A percentile compares a stretch with the other conserved stretches of the same genome.
phyloP scores from a whole-genome alignment of 2,888 invertebrate species.

The Agonum fuliginosum region DNA sequence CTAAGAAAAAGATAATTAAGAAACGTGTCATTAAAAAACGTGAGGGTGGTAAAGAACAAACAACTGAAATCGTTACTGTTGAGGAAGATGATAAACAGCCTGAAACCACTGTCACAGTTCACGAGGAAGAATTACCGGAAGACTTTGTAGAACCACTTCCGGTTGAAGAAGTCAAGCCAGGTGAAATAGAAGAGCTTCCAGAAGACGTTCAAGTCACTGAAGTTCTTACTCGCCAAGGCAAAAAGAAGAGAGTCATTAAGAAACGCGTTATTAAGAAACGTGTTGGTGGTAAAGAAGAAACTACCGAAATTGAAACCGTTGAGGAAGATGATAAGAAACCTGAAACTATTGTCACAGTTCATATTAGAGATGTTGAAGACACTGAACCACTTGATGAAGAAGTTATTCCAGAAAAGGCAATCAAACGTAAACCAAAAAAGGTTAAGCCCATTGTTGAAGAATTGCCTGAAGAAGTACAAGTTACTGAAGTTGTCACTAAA shows the following conservation, averaged over 20 bases:
- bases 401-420: constrained; percentile 54
- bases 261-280: constrained; percentile 69
- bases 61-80: constrained; percentile 70
- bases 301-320: constrained; percentile 70
- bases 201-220: constrained; percentile 64
- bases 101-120: constrained; percentile 71
- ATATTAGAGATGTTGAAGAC: constrained; percentile 65
- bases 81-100: constrained; percentile 71
- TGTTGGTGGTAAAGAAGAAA: constrained; percentile 66
- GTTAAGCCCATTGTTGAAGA: constrained; percentile 58
- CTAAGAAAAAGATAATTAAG: constrained; percentile 66
- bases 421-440: constrained; percentile 28
- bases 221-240: constrained; percentile 63
- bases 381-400: constrained; percentile 61
- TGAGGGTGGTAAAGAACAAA: constrained; percentile 68
- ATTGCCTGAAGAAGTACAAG: constrained; percentile 63
- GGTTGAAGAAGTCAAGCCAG: constrained; percentile 61
- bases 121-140: constrained; percentile 68
- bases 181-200: constrained; percentile 64
- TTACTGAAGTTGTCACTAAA: constrained; percentile 64
- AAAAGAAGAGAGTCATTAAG: constrained; percentile 66
- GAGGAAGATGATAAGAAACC: constrained; percentile 68
- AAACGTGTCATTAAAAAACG: constrained; percentile 67
- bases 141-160: constrained; percentile 63
- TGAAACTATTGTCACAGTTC: constrained; percentile 68